phyloP scores from a whole-genome alignment of 2,113 vertebrate species.

The Spheniscus mendiculus region DNA sequence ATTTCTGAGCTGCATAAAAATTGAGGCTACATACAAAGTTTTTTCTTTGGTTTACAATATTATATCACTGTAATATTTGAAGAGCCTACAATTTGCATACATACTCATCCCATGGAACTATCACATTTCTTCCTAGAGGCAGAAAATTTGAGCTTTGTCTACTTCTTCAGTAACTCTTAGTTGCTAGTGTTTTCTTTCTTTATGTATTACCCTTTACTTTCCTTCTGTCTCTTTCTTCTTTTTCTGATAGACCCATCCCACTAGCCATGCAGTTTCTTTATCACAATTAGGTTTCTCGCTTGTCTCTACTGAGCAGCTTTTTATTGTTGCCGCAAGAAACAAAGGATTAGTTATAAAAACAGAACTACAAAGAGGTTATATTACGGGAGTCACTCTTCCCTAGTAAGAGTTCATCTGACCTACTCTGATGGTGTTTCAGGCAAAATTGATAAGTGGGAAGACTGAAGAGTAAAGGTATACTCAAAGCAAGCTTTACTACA shows the following conservation, averaged over 20 bases:
- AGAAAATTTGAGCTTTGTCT: neutral
- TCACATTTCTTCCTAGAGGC: neutral
- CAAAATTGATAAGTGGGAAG: neutral
- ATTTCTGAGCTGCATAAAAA: constrained; percentile 32
- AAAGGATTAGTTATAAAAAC: neutral
- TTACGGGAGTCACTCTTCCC: neutral
- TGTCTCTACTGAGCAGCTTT: neutral
- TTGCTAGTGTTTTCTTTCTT: neutral
- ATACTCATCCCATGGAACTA: neutral
- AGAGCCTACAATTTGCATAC: neutral
- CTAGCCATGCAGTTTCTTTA: neutral
- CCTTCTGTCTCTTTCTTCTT: neutral
- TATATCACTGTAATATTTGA: neutral
- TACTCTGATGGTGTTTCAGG: neutral
- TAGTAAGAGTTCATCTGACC: neutral
- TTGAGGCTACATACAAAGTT: neutral
- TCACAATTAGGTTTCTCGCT: neutral
- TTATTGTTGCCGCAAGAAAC: neutral
- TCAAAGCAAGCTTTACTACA: neutral
- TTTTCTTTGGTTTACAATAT: neutral
- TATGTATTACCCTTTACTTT: neutral
- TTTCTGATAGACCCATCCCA: neutral
- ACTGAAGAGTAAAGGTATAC: neutral
- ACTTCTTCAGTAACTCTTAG: neutral
- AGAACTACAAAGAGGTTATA: neutral